A percentile compares a stretch with the other conserved stretches of the same genome.
Conservation (phyloP, 2,113 vertebrate genomes). For the Dissostichus mawsoni region DNA sequence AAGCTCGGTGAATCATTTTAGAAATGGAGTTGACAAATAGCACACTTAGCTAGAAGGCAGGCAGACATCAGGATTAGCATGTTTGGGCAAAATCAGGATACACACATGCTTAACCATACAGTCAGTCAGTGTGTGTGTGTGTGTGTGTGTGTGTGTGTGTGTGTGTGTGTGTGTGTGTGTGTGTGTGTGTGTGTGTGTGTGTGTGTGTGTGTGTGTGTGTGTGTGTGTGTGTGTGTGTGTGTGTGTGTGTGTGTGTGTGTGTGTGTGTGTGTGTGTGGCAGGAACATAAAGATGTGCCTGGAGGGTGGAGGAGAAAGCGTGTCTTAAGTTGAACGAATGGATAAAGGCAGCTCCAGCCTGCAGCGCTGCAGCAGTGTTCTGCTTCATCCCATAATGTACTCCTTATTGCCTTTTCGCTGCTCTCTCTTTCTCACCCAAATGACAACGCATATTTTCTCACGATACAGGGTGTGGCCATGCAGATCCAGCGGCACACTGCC, state of each 20-base stretch:
- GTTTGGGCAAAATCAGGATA: not conserved
- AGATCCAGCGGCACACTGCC: not conserved
- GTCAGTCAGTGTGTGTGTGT: too few species aligned
- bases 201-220: too few species aligned
- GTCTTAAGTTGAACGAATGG: conserved; percentile 29
- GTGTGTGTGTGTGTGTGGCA: conserved; percentile 5
- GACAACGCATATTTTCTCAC: not conserved
- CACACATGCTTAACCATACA: not conserved
- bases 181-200: too few species aligned
- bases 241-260: not conserved
- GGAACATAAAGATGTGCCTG: conserved; percentile 33
- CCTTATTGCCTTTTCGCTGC: not conserved
- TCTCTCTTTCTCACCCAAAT: not conserved
- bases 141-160: not conserved
- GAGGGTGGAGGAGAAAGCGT: conserved; percentile 27
- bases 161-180: not conserved
- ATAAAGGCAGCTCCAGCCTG: conserved; percentile 40
- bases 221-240: too few species aligned
- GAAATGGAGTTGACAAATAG: not conserved
- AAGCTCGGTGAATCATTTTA: conserved; percentile 7
- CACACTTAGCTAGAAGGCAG: not conserved
- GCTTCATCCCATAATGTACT: conserved; percentile 43
- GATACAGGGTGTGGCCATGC: not conserved
- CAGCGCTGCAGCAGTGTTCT: conserved; percentile 33
- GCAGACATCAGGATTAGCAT: not conserved